Conservation (phyloP, 1,140 invertebrate genomes). For the Archegozetes longisetosus region DNA sequence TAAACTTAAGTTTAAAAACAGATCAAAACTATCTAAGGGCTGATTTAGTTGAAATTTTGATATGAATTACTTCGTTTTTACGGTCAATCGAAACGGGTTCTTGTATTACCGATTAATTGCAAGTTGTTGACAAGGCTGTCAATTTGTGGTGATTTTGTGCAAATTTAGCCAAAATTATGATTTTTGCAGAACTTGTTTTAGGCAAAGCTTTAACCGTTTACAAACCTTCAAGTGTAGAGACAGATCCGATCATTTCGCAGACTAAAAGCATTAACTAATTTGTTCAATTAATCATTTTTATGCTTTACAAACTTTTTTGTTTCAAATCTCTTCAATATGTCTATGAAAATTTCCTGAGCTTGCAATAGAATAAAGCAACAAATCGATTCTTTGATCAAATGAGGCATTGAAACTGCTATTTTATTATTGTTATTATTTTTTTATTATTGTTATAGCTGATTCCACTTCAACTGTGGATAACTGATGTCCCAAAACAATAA, state of each 20-base stretch:
- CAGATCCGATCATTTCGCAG: slow-evolving; percentile 79
- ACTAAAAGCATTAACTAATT: slow-evolving; percentile 38
- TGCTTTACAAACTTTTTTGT: slow-evolving; percentile 45
- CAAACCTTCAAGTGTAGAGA: slow-evolving; percentile 84
- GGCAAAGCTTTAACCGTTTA: slow-evolving; percentile 80
- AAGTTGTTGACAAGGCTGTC: slow-evolving; percentile 79
- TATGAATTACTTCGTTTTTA: too few species aligned
- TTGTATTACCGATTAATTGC: slow-evolving; percentile 68
- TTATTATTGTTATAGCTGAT: slow-evolving; percentile 64
- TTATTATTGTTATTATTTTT: slow-evolving; percentile 74
- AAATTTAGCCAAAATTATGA: slow-evolving; percentile 93
- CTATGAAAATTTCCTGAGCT: slow-evolving; percentile 32
- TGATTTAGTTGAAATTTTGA: too few species aligned
- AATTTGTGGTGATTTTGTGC: slow-evolving; percentile 69
- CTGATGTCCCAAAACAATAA: slow-evolving; percentile 92
- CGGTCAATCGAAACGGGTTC: slow-evolving; percentile 31
- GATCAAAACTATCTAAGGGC: too few species aligned
- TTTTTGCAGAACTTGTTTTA: slow-evolving; percentile 94
- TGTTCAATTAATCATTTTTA: too few species aligned
- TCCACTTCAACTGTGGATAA: slow-evolving; percentile 90
- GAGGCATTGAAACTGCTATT: slow-evolving; percentile 84
- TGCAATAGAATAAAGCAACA: slow-evolving; percentile 89
- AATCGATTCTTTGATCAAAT: slow-evolving; percentile 82
- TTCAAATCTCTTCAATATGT: slow-evolving; percentile 50
- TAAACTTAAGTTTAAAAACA: too few species aligned